These are phyloP conservation scores for Acanthopleura granulata DNA, from an alignment of 2,888 invertebrate species.

Conservation along the genomic window DNA sequence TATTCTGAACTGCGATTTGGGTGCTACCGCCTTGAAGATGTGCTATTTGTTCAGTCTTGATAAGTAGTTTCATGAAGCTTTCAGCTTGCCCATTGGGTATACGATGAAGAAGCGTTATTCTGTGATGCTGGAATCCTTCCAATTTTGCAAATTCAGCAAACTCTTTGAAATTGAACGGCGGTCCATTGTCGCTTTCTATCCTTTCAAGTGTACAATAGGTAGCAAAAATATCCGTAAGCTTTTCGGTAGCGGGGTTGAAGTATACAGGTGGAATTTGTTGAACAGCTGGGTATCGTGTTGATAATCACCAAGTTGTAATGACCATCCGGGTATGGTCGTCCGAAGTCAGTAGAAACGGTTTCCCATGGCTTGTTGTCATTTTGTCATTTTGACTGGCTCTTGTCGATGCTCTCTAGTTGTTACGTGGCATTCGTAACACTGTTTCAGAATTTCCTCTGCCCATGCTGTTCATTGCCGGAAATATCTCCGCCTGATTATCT, in stretches of 20 bases:
- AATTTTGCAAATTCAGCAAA: slow-evolving; percentile 28
- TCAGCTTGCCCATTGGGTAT: slow-evolving; percentile 33
- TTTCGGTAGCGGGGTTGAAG: slow-evolving; percentile 18
- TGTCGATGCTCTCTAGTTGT: slow-evolving; percentile 26
- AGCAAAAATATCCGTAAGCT: slow-evolving; percentile 26
- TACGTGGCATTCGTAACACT: slow-evolving; percentile 28
- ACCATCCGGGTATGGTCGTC: slow-evolving; percentile 24
- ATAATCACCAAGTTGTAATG: slow-evolving; percentile 29
- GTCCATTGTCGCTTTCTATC: slow-evolving; percentile 29
- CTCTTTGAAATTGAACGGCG: slow-evolving; percentile 29
- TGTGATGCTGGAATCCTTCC: slow-evolving; percentile 31
- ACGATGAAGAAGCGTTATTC: slow-evolving; percentile 30
- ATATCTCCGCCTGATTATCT: no score
- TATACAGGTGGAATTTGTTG: slow-evolving; percentile 26
- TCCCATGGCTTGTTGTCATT: slow-evolving; percentile 27
- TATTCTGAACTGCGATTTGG: slow-evolving; percentile 25
- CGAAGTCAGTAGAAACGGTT: slow-evolving; percentile 21
- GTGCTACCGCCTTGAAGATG: slow-evolving; percentile 20
- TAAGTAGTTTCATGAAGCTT: slow-evolving; percentile 29
- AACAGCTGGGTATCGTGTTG: slow-evolving; percentile 29
- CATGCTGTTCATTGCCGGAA: no score
- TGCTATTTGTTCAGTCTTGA: slow-evolving; percentile 27
- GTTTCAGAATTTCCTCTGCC: slow-evolving; percentile 24
- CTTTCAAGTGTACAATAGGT: slow-evolving; percentile 27
- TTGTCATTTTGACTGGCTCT: slow-evolving; percentile 27